Evolutionary conservation across 2,113 vertebrate genomes (phyloP), one percentile per base, ranked within the genome.

Genomic region (Pangasianodon hypophthalmus): DNA sequence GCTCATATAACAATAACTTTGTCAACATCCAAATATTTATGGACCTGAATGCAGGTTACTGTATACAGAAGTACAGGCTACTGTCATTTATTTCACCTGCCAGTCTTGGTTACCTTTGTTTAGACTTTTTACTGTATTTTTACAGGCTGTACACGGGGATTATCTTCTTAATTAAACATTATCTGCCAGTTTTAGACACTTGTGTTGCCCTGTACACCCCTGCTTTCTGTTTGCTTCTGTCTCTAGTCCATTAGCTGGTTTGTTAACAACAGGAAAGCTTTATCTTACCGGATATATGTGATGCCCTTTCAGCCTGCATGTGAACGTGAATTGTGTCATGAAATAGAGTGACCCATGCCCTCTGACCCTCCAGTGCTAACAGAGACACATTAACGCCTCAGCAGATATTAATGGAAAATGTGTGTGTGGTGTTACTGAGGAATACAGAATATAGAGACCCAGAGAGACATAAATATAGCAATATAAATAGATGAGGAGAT

Each of bases 311-410:
- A 32, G 52, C n/a, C 52, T 83, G 81, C 52, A 58, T 37, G 50
- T 37, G 50, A 52, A 81, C 1, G 48, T 41, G 32, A 2, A 56
- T n/a, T 44, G 32, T 83, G 52, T 83, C 52, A 37, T 21, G 18
- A 58, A 83, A 58, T 24, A 10, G 81, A 56, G 4, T 37, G 52
- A 2, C 29, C 81, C n/a, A 10, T 58, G 52, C 29, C 50, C 84
- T 50, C 64, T 86, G 64, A 73, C 85, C 62, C 29, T 71, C 14
- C 6, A 16, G 24, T 26, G 24, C 11, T 48, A 85, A 85, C 41
- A 37, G 85, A 37, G 85, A 98, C 0, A 97, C 97, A 13, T 97
- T 97, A 3, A 97, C 97, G 56, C 97, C 97, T 52, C 46, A 1
- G 81, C 52, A 41, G n/a, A 58, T 1, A 32, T 26, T 83, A 83